phyloP scores from a whole-genome alignment of 53 echinoderm and acorn worm genomes.

The Crossaster papposus region DNA sequence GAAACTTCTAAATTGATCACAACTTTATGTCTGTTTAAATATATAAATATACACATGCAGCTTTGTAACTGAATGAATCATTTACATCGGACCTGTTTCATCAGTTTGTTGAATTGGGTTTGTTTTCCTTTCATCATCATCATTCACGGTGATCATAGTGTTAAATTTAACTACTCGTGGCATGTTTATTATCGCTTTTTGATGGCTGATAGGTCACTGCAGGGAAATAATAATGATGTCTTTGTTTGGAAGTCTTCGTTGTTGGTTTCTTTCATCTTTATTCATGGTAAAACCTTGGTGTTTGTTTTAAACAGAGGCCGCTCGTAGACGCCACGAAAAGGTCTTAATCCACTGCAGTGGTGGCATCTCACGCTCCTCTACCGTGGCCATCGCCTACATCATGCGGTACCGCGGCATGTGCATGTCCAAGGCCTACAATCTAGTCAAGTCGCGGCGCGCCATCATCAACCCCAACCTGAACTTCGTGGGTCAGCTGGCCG shows the following conservation, averaged over 20 bases:
- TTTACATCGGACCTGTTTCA: background rate
- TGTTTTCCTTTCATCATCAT: background rate
- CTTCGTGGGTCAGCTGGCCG: conserved; percentile 90
- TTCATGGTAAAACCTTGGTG: background rate
- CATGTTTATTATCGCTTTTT: no score
- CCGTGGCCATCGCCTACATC: conserved; percentile 92
- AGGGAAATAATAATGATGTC: no score
- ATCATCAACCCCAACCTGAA: conserved; percentile 96
- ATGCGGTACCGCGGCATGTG: conserved; percentile 82
- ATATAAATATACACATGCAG: conserved; percentile 4
- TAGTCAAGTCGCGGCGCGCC: conserved; percentile 82
- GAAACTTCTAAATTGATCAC: conserved; percentile 21
- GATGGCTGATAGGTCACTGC: no score
- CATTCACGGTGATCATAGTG: background rate
- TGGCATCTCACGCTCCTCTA: conserved; percentile 94
- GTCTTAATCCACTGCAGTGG: conserved; percentile 94
- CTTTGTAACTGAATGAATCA: background rate
- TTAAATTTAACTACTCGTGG: no score
- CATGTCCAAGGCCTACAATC: conserved; percentile 85
- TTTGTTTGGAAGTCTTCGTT: no score
- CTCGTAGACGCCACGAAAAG: conserved; percentile 71
- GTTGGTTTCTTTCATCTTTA: background rate
- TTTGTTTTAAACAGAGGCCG: conserved; percentile 77
- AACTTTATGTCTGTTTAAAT: background rate
- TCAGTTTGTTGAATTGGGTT: background rate